Evolutionary conservation across 1,140 invertebrate species (phyloP), one percentile per base, ranked within the genome.

Genomic region (Hydropsyche tenuis): DNA sequence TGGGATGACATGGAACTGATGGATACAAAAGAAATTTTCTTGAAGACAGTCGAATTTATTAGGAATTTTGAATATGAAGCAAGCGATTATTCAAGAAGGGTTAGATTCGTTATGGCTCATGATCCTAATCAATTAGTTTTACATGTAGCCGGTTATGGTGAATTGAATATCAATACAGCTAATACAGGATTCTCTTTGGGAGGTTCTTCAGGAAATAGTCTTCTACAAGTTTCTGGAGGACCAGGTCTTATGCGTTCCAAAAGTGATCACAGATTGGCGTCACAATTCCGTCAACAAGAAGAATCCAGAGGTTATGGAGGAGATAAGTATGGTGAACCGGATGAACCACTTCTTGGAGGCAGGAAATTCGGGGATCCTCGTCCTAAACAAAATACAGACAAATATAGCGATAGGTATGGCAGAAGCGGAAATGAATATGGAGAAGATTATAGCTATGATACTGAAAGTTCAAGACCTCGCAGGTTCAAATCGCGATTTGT

Each of bases 31-130:
- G 95, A 97, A 82, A 94, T 97, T 70, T 97, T 97, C 84, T 84
- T 97, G 0, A 95, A 94, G 83, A 97, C 95, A 2, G 93, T 95
- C 42, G 95, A 97, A 79, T 98, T 97, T 83, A 90, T 97, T 75
- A 88, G 95, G 77, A 96, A 96, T 84, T 96, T 96, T 79, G 95
- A 96, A 81, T 94, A 95, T 79, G 96, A 97, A 83, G 92, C 92
- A 37, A 90, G 92, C 30, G 95, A 97, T 84, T 97, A 96, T 80
- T 91, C 88, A 74, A 87, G 94, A 66, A 89, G 93, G 75, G 91
- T 96, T 23, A 87, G 94, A 72, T 94, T 97, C 82, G 87, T 93
- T 20, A 91, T 95, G 86, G 90, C 92, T 0, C 93, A 95, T 78
- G 95, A 97, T 84, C 92, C 94, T 5, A 96, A 97, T 81, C 92